Percentiles rank a stretch among this genome's conserved stretches.
Conservation (phyloP, 2,888 invertebrate genomes). For the Orchesella flavescens region DNA sequence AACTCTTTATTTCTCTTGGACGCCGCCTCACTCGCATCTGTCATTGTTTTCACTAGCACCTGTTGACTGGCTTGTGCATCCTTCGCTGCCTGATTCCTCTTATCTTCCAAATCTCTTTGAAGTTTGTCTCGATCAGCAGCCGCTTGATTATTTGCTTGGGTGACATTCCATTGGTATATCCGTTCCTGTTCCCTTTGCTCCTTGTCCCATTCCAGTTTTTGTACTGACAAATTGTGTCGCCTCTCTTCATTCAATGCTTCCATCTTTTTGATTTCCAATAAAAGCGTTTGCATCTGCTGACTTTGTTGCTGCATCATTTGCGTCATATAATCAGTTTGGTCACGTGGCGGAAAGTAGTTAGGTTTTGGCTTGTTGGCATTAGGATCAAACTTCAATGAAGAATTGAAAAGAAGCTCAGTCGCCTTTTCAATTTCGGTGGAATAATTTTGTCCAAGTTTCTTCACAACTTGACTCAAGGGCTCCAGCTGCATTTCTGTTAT, state of each 20-base stretch:
- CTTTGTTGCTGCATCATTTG: too few species aligned
- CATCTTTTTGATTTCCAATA: background rate
- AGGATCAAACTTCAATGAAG: conserved; percentile 19
- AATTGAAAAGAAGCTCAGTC: conserved; percentile 28
- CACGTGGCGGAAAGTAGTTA: background rate
- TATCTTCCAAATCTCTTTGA: background rate
- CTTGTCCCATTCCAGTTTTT: background rate
- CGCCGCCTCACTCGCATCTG: background rate
- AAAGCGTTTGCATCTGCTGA: background rate
- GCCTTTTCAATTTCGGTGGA: conserved; percentile 42
- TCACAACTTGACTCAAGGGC: conserved; percentile 33
- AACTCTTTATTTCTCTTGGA: background rate
- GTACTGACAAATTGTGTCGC: background rate
- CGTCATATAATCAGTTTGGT: background rate
- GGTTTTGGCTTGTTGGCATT: background rate
- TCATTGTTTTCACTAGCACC: too few species aligned
- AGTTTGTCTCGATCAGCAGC: too few species aligned
- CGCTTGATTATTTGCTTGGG: too few species aligned
- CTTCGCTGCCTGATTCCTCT: background rate
- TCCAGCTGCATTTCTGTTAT: conserved; percentile 32
- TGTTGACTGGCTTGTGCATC: background rate
- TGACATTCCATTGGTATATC: too few species aligned
- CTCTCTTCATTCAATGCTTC: background rate
- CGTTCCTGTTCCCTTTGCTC: too few species aligned
- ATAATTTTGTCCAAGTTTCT: conserved; percentile 27